phyloP scores from a whole-genome alignment of 1,140 invertebrate species.

The Tetranychus urticae region DNA sequence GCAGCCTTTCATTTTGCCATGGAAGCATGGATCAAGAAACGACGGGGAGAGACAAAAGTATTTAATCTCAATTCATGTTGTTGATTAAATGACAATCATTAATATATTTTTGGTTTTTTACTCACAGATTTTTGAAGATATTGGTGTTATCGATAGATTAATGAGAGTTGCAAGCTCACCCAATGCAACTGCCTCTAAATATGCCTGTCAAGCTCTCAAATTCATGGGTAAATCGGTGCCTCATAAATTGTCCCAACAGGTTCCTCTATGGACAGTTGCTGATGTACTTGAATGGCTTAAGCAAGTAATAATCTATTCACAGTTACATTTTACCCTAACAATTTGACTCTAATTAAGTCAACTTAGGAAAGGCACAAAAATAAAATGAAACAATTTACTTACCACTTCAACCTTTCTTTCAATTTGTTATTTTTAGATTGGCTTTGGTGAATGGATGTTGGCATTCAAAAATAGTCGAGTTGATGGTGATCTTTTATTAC shows the following conservation, averaged over 20 bases:
- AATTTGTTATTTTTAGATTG: constrained; percentile 35
- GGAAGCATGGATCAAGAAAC: constrained; percentile 92
- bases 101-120: not conserved
- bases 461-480: constrained; percentile 76
- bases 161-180: constrained; percentile 93
- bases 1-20: constrained; percentile 98
- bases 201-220: constrained; percentile 78
- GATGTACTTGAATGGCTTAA: constrained; percentile 96
- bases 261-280: constrained; percentile 84
- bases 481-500: constrained; percentile 87
- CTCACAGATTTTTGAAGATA: constrained; percentile 56
- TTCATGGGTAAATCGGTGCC: constrained; percentile 90
- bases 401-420: constrained; percentile 8
- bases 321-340: not conserved
- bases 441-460: constrained; percentile 54
- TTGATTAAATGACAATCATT: not conserved
- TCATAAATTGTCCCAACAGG: constrained; percentile 89
- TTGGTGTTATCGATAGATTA: constrained; percentile 78
- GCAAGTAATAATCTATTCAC: constrained; percentile 26
- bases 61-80: not conserved
- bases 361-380: too few relatives aligned
- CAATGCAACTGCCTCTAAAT: constrained; percentile 89
- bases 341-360: too few relatives aligned
- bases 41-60: constrained; percentile 69
- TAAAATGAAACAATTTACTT: not conserved